These are phyloP conservation scores for Zaprionus africanus DNA, from an alignment of 1,140 invertebrate genomes.

Conservation along the genomic window DNA sequence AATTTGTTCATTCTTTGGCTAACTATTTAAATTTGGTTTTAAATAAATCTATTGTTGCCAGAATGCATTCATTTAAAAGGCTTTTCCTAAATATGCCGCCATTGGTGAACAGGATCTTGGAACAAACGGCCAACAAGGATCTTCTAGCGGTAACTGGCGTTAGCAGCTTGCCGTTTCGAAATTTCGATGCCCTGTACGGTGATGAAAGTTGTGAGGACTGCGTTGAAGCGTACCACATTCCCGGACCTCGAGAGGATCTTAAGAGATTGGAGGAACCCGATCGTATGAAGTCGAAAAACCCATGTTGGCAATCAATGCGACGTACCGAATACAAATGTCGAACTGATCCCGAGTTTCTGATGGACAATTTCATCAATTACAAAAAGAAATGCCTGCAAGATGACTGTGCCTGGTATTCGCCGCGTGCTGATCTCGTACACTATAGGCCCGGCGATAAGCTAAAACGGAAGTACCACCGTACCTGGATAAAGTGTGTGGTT, in stretches of 20 bases:
- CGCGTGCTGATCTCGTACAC: slow-evolving; percentile 24
- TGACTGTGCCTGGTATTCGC: slow-evolving; percentile 23
- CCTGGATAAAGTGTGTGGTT: slow-evolving; percentile 56
- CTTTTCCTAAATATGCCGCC: neutral
- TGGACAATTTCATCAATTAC: slow-evolving; percentile 26
- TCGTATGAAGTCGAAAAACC: neutral
- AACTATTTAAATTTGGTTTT: neutral
- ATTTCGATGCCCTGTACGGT: neutral
- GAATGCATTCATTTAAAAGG: neutral
- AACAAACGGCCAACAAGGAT: neutral
- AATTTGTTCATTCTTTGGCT: neutral
- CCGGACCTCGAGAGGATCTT: neutral
- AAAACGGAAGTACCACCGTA: slow-evolving; percentile 49
- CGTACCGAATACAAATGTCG: slow-evolving; percentile 64
- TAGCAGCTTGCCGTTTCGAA: neutral
- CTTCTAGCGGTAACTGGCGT: neutral
- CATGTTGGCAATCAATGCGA: slow-evolving; percentile 51
- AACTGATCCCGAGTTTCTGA: slow-evolving; percentile 50
- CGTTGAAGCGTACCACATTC: slow-evolving; percentile 1
- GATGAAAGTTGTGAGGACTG: slow-evolving; percentile 32
- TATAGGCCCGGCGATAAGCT: slow-evolving; percentile 56
- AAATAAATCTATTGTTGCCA: neutral
- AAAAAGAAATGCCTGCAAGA: slow-evolving; percentile 18
- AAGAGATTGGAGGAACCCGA: slow-evolving; percentile 10
- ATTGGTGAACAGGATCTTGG: neutral